Conservation (phyloP, 2,113 vertebrate genomes). For the Regulus satrapa region DNA sequence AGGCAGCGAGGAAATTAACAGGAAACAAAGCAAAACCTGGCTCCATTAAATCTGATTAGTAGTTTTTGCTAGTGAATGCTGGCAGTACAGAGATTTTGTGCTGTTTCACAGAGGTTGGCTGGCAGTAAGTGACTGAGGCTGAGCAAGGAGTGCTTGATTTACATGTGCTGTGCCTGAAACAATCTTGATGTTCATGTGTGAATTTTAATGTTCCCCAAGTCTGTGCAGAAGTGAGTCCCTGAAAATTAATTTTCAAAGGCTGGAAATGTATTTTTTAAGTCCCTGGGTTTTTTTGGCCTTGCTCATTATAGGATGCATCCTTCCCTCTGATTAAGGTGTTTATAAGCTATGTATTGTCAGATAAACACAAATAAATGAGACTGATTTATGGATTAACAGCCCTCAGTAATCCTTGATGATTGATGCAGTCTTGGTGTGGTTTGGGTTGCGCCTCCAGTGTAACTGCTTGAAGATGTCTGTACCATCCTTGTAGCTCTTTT, state of each 20-base stretch:
- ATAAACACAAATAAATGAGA: neutral
- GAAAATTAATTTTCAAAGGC: neutral
- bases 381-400: neutral
- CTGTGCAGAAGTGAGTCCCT: neutral
- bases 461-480: neutral
- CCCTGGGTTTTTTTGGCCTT: neutral
- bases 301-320: neutral
- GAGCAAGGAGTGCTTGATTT: neutral
- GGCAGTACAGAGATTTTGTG: neutral
- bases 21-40: neutral
- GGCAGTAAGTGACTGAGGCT: neutral
- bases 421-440: neutral
- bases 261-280: neutral
- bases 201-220: neutral
- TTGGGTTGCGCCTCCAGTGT: neutral
- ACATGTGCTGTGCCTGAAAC: neutral
- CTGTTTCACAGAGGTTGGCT: neutral
- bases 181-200: neutral
- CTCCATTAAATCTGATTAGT: neutral
- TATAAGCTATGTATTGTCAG: neutral
- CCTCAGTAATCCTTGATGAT: neutral
- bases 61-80: neutral
- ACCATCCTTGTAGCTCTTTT: neutral
- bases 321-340: neutral
- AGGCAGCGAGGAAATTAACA: neutral